A percentile compares a stretch with the other conserved stretches of the same genome.
Evolutionary conservation across 2,888 invertebrate genomes (phyloP).

Genomic region (Stratiomys singularior): DNA sequence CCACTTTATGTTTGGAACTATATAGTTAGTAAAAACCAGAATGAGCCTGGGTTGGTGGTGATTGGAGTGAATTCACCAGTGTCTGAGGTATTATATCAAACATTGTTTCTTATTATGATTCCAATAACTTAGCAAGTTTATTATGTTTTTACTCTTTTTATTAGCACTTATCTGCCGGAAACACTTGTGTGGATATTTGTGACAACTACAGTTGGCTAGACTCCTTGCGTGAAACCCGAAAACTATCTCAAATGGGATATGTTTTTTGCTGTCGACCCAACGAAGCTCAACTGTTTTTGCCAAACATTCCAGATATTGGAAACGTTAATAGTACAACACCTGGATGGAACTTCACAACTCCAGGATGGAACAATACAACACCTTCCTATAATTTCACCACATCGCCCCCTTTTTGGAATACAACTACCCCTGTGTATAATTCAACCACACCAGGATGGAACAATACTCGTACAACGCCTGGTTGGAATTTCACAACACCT

Average conservation of each 20-base stretch:
- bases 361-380: background rate
- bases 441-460: background rate
- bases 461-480: background rate
- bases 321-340: background rate
- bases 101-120: background rate
- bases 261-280: conserved; percentile 19
- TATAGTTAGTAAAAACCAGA: background rate
- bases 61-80: conserved; percentile 31
- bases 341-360: background rate
- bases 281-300: background rate
- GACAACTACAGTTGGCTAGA: conserved; percentile 4
- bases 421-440: background rate
- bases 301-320: background rate
- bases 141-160: too few species aligned
- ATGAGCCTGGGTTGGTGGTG: background rate
- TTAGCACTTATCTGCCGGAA: background rate
- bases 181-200: conserved; percentile 2
- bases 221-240: background rate
- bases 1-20: conserved; percentile 18
- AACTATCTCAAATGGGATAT: background rate
- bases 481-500: background rate
- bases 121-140: too few species aligned
- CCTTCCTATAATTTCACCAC: background rate
- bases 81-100: background rate
- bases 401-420: background rate